phyloP scores from a whole-genome alignment of 2,797 vertebrate species.

The Cryptoprocta ferox region DNA sequence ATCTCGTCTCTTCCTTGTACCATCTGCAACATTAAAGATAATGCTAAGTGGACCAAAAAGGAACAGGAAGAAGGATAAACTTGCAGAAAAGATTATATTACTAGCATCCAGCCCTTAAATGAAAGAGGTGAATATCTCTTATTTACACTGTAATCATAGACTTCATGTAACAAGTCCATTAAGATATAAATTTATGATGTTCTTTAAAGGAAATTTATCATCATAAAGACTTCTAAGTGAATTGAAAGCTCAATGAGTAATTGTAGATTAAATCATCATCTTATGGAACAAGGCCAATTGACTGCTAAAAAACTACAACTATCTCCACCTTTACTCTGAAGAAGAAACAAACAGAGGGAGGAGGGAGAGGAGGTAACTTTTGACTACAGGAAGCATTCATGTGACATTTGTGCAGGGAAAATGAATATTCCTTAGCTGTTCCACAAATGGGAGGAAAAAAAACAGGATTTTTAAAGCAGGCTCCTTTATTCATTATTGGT shows the following conservation, averaged over 20 bases:
- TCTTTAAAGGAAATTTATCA: constrained; percentile 50
- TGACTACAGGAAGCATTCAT: neutral
- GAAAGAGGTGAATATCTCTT: neutral
- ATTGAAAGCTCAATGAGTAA: constrained; percentile 34
- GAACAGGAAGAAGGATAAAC: neutral
- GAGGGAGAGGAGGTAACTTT: neutral
- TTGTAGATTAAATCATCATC: constrained; percentile 50
- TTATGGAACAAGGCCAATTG: constrained; percentile 25
- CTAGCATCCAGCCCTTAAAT: neutral
- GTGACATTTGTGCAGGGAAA: neutral
- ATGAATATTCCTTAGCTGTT: neutral
- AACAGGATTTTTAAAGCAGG: neutral
- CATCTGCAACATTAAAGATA: neutral
- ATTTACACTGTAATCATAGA: neutral
- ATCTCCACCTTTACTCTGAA: neutral
- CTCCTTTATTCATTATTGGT: neutral
- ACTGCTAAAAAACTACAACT: neutral
- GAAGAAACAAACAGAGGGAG: neutral
- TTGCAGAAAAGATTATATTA: neutral
- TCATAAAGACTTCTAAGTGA: constrained; percentile 47
- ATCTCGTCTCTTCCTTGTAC: neutral
- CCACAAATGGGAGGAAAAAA: constrained; percentile 13
- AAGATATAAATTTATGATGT: constrained; percentile 38
- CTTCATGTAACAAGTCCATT: neutral
- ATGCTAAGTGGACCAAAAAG: neutral